These are phyloP conservation scores for Notodonta ziczac DNA, from an alignment of 2,888 invertebrate genomes.

Conservation along the genomic window DNA sequence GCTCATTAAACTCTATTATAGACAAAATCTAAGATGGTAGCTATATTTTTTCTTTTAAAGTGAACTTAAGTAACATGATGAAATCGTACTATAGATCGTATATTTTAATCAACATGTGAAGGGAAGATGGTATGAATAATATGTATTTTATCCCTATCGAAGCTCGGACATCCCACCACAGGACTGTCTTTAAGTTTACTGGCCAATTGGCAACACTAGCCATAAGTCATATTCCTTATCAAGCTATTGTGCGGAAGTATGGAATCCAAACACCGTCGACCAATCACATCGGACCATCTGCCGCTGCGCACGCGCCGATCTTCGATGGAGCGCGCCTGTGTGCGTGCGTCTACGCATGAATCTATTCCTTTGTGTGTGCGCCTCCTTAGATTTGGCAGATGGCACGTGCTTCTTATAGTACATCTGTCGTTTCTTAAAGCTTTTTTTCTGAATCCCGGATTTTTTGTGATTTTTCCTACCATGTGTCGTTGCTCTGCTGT, in stretches of 20 bases:
- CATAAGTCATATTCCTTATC: constrained; percentile 77
- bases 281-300: constrained; percentile 78
- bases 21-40: too few species aligned
- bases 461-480: constrained; percentile 53
- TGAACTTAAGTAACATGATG: too few species aligned
- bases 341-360: constrained; percentile 53
- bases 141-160: too few species aligned
- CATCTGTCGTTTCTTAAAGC: constrained; percentile 76
- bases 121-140: too few species aligned
- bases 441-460: constrained; percentile 60
- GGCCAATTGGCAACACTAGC: constrained; percentile 15
- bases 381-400: constrained; percentile 82
- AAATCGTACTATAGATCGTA: too few species aligned
- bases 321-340: constrained; percentile 71
- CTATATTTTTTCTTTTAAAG: too few species aligned
- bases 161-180: neutral
- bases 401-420: constrained; percentile 82
- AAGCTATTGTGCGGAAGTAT: constrained; percentile 75
- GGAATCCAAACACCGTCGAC: constrained; percentile 69
- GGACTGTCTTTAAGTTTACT: neutral
- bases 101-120: too few species aligned
- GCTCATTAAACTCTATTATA: too few species aligned
- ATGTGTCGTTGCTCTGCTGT: constrained; percentile 60
- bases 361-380: constrained; percentile 66
- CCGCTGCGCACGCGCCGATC: constrained; percentile 75